A percentile compares a stretch with the other conserved stretches of the same genome.
These are phyloP conservation scores for Anarsia innoxiella DNA, from an alignment of 2,888 invertebrate species.

Conservation along the genomic window DNA sequence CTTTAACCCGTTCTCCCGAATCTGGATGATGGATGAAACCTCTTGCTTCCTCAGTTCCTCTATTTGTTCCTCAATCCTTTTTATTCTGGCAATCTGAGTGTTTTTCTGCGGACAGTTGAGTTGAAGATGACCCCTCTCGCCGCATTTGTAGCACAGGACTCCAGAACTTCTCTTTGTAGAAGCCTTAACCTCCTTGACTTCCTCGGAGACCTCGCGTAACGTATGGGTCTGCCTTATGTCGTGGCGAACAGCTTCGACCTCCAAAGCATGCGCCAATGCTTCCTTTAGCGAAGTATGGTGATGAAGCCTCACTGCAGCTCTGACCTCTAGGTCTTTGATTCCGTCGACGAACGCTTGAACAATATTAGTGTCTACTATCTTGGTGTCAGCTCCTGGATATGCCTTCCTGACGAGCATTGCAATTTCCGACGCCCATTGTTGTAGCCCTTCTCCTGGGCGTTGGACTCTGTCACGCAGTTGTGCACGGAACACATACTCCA, in stretches of 20 bases:
- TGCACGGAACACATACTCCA: constrained; percentile 10
- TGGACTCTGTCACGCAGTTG: constrained; percentile 9
- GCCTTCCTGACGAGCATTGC: neutral
- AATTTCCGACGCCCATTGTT: neutral
- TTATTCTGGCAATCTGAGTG: no score
- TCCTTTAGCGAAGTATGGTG: neutral
- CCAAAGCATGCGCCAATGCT: neutral
- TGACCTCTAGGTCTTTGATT: neutral
- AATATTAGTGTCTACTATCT: neutral
- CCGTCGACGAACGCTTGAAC: constrained; percentile 1
- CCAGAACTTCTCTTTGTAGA: neutral
- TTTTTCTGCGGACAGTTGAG: neutral
- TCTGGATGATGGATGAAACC: neutral
- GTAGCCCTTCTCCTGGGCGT: neutral
- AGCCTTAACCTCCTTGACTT: neutral
- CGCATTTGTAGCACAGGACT: neutral
- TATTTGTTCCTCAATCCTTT: no score
- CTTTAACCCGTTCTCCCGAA: neutral
- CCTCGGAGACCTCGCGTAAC: neutral
- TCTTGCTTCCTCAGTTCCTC: neutral
- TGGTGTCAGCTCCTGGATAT: neutral
- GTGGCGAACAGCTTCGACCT: neutral
- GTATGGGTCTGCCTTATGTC: neutral
- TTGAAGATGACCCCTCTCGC: neutral
- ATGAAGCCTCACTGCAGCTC: neutral